A percentile compares a stretch with the other conserved stretches of the same genome.
These are phyloP conservation scores for Brachyopa scutellaris DNA, from an alignment of 2,888 invertebrate species.

Conservation along the genomic window DNA sequence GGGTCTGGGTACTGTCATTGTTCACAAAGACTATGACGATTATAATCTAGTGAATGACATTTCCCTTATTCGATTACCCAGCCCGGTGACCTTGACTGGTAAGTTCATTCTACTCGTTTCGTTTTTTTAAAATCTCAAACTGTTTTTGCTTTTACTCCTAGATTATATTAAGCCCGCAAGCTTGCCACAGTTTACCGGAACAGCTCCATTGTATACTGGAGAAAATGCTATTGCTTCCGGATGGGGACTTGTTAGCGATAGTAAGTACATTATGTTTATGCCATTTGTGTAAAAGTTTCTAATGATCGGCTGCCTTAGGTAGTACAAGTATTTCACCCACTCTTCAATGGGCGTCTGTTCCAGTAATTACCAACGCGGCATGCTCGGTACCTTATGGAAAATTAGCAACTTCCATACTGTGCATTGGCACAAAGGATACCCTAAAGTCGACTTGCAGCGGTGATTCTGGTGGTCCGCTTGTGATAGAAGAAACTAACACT, in stretches of 20 bases:
- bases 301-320: neutral
- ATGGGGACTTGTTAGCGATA: constrained; percentile 70
- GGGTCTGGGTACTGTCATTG: constrained; percentile 72
- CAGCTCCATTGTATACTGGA: constrained; percentile 42
- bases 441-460: constrained; percentile 80
- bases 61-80: constrained; percentile 79
- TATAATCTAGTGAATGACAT: constrained; percentile 79
- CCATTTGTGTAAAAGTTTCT: neutral
- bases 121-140: too few species aligned
- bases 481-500: constrained; percentile 71
- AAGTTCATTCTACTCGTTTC: constrained; percentile 28
- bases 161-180: constrained; percentile 55
- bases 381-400: constrained; percentile 75
- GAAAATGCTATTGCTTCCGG: constrained; percentile 64
- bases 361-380: constrained; percentile 74
- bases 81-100: constrained; percentile 78
- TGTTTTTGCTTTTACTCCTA: neutral
- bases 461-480: constrained; percentile 81
- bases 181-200: constrained; percentile 34
- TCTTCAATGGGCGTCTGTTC: constrained; percentile 74
- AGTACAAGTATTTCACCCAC: constrained; percentile 71
- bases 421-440: constrained; percentile 75
- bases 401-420: constrained; percentile 73
- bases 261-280: constrained; percentile 17
- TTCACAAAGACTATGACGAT: constrained; percentile 79